Evolutionary conservation across 2,113 vertebrate genomes (phyloP).

Genomic region (Thymallus thymallus): DNA sequence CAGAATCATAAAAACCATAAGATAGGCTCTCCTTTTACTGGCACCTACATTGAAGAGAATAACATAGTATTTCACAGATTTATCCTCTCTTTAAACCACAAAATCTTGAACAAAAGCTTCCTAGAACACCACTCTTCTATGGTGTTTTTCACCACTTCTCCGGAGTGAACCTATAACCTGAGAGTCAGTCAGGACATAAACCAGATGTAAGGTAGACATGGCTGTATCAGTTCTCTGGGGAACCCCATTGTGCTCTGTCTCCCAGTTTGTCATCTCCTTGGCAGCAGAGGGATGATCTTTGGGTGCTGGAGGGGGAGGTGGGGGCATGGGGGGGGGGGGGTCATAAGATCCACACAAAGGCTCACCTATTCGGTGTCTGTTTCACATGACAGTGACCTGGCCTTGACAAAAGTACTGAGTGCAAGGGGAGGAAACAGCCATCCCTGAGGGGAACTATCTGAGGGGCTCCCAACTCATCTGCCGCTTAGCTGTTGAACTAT

Average conservation of each 20-base stretch:
- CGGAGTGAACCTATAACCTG: slow-evolving; percentile 40
- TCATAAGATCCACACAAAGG: slow-evolving; percentile 78
- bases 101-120: slow-evolving; percentile 21
- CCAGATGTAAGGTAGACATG: slow-evolving; percentile 54
- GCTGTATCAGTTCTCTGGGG: slow-evolving; percentile 64
- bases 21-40: slow-evolving; percentile 34
- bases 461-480: slow-evolving; percentile 74
- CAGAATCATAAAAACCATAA: slow-evolving; percentile 52
- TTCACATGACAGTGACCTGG: slow-evolving; percentile 52
- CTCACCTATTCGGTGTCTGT: slow-evolving; percentile 78
- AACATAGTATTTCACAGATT: slow-evolving; percentile 7
- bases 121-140: not conserved
- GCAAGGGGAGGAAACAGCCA: slow-evolving; percentile 46
- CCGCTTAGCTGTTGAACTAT: slow-evolving; percentile 69
- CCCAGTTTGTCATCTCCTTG: slow-evolving; percentile 40
- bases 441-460: too few relatives aligned
- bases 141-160: slow-evolving; percentile 33
- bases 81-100: slow-evolving; percentile 18
- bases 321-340: slow-evolving; percentile 70
- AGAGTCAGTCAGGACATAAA: slow-evolving; percentile 50
- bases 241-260: slow-evolving; percentile 57
- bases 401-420: slow-evolving; percentile 65
- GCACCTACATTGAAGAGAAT: slow-evolving; percentile 4
- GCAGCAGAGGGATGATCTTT: slow-evolving; percentile 54
- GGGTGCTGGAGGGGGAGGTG: slow-evolving; percentile 66